These are phyloP conservation scores for Atta colombica DNA, from an alignment of 1,140 invertebrate species.

Conservation along the genomic window DNA sequence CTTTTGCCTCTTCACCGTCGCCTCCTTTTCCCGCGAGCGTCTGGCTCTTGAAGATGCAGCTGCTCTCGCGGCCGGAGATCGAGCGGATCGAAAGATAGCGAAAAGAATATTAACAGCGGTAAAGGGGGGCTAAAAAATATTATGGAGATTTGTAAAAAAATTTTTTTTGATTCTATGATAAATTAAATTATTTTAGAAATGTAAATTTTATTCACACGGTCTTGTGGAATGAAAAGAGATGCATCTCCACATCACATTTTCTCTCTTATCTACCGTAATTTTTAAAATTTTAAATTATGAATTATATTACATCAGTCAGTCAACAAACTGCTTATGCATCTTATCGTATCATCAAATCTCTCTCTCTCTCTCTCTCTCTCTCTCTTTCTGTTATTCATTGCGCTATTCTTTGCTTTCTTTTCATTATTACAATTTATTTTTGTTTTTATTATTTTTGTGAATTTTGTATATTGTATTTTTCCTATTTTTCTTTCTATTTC, in stretches of 20 bases:
- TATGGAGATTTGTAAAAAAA: not conserved
- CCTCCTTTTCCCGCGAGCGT: conserved; percentile 50
- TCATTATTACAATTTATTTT: too few relatives aligned
- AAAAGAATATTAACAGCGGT: conserved; percentile 32
- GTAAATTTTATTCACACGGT: not conserved
- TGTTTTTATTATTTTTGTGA: too few relatives aligned
- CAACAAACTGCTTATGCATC: conserved; percentile 20
- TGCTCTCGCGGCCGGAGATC: conserved; percentile 47
- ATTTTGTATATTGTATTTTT: too few relatives aligned
- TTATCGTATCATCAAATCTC: conserved; percentile 35
- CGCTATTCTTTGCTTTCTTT: too few relatives aligned
- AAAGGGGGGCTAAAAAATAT: not conserved
- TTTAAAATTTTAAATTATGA: not conserved
- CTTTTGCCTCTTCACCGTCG: conserved; percentile 8
- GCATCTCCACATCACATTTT: not conserved
- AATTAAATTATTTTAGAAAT: not conserved
- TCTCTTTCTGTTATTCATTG: too few relatives aligned
- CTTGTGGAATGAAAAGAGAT: not conserved
- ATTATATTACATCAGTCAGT: not conserved
- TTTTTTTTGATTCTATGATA: not conserved
- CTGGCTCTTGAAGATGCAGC: conserved; percentile 32
- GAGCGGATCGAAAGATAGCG: conserved; percentile 22
- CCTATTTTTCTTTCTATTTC: too few relatives aligned
- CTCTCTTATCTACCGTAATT: not conserved
- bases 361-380: too few relatives aligned